A percentile compares a stretch with the other conserved stretches of the same genome.
Conservation (phyloP, 2,113 vertebrate genomes). For the Cettia cetti region DNA sequence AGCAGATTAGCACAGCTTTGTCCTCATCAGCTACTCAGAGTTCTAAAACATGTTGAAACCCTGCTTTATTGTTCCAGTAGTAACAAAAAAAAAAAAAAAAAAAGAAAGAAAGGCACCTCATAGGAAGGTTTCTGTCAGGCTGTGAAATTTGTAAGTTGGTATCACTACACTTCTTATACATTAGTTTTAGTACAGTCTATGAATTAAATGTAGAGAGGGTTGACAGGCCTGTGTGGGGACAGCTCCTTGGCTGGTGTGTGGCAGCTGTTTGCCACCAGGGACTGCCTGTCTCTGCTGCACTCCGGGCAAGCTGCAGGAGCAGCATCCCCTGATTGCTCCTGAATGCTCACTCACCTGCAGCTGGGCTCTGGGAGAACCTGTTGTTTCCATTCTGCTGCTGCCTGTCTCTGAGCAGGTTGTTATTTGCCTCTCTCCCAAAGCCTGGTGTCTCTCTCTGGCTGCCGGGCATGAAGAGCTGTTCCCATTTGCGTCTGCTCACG, state of each 20-base stretch:
- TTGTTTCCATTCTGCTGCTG: neutral
- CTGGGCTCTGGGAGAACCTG: neutral
- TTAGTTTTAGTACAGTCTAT: neutral
- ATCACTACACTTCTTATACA: neutral
- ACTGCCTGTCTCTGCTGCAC: neutral
- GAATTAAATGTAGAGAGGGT: neutral
- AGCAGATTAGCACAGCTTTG: neutral
- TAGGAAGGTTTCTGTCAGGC: neutral
- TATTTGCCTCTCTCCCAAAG: neutral
- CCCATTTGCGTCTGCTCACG: neutral
- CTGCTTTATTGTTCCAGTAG: neutral
- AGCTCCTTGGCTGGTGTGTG: neutral
- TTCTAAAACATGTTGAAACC: neutral
- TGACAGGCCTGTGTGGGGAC: neutral
- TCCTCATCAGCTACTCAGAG: neutral
- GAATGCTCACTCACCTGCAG: neutral
- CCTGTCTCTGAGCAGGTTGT: neutral
- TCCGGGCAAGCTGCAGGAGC: neutral
- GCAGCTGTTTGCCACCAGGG: neutral
- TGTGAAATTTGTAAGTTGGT: neutral
- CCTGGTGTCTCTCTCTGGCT: neutral
- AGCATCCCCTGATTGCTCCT: neutral
- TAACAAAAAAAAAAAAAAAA: neutral
- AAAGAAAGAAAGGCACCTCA: too few species aligned
- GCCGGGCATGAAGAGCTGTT: neutral